A percentile compares a stretch with the other conserved stretches of the same genome.
These are phyloP conservation scores for Rhabditophanes sp. DNA, from an alignment of 2,888 invertebrate species.

Conservation along the genomic window DNA sequence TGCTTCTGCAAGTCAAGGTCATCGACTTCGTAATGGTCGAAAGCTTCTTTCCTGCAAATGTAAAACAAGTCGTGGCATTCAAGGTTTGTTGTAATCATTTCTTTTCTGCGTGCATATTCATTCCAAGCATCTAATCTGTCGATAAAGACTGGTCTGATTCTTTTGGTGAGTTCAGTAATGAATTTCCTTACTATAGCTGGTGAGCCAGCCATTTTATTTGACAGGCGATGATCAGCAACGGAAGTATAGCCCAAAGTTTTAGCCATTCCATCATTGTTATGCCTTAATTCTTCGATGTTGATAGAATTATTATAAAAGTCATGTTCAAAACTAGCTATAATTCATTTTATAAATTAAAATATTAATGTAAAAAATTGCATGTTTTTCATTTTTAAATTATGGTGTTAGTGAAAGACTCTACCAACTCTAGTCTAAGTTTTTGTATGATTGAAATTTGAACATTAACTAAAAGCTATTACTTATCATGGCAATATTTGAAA, in stretches of 20 bases:
- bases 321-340: slow-evolving; percentile 29
- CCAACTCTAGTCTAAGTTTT: too few species aligned
- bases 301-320: slow-evolving; percentile 40
- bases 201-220: slow-evolving; percentile 40
- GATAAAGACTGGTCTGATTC: slow-evolving; percentile 36
- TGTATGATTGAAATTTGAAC: too few species aligned
- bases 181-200: slow-evolving; percentile 39
- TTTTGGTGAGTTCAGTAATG: slow-evolving; percentile 23
- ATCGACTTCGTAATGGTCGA: slow-evolving; percentile 35
- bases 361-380: too few species aligned
- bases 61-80: slow-evolving; percentile 35
- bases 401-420: too few species aligned
- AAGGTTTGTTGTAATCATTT: slow-evolving; percentile 19
- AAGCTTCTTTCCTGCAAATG: slow-evolving; percentile 36
- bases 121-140: slow-evolving; percentile 38
- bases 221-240: slow-evolving; percentile 34
- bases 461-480: slow-evolving; percentile 2
- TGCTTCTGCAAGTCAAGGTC: slow-evolving; percentile 37
- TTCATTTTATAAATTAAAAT: too few species aligned
- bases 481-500: too few species aligned
- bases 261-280: slow-evolving; percentile 36
- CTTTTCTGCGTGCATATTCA: slow-evolving; percentile 23
- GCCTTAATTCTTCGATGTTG: slow-evolving; percentile 39
- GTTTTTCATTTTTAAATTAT: too few species aligned
- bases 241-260: slow-evolving; percentile 34